Conservation (phyloP, 2,888 invertebrate genomes). For the Phalera bucephala region DNA sequence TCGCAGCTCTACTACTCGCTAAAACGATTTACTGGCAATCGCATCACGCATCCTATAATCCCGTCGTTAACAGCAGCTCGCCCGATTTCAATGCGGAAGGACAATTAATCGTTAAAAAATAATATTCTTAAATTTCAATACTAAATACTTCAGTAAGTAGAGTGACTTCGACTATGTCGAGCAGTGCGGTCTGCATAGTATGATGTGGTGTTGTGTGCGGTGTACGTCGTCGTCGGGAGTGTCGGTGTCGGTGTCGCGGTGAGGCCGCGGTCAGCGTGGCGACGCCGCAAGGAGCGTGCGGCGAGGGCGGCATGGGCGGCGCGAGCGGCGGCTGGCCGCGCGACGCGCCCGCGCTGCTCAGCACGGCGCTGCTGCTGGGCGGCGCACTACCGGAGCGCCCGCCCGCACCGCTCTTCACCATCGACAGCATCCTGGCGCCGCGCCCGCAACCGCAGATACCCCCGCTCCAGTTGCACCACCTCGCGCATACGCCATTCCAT, state of each 20-base stretch:
- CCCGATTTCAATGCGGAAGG: neutral
- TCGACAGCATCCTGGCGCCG: slow-evolving; percentile 93
- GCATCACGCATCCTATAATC: slow-evolving; percentile 66
- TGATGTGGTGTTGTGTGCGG: slow-evolving; percentile 28
- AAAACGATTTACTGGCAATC: slow-evolving; percentile 75
- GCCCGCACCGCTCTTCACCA: slow-evolving; percentile 88
- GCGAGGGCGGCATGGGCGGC: slow-evolving; percentile 57
- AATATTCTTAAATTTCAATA: slow-evolving; percentile 2
- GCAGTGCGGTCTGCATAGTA: slow-evolving; percentile 28
- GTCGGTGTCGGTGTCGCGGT: slow-evolving; percentile 27
- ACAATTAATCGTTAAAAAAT: slow-evolving; percentile 3
- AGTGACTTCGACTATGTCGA: slow-evolving; percentile 22
- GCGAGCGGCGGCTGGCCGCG: slow-evolving; percentile 68
- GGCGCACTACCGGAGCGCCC: slow-evolving; percentile 73
- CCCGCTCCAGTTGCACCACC: slow-evolving; percentile 82
- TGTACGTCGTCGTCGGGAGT: slow-evolving; percentile 15
- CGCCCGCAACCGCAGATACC: slow-evolving; percentile 84
- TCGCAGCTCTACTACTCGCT: slow-evolving; percentile 50
- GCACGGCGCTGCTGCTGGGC: slow-evolving; percentile 79
- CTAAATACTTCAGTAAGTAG: slow-evolving; percentile 9
- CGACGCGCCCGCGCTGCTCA: slow-evolving; percentile 75
- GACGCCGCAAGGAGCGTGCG: slow-evolving; percentile 54
- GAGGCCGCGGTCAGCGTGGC: slow-evolving; percentile 52
- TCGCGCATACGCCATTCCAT: slow-evolving; percentile 85
- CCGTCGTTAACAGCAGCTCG: slow-evolving; percentile 24